phyloP scores from a whole-genome alignment of 2,113 vertebrate genomes.

The Nothocercus nigrocapillus region DNA sequence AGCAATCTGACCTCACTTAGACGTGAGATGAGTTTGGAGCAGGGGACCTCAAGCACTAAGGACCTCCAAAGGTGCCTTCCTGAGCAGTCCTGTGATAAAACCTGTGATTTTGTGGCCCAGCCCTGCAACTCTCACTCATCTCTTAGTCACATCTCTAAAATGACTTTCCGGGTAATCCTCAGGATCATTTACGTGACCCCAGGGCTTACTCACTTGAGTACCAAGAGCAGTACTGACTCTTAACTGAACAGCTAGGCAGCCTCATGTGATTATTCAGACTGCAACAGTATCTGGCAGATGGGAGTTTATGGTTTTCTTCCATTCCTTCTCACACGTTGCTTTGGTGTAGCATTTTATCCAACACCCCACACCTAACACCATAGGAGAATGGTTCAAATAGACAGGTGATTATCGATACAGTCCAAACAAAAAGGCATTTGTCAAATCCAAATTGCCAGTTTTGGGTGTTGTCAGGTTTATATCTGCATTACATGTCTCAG shows the following conservation, averaged over 20 bases:
- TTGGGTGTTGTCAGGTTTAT: not conserved
- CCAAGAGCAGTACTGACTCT: not conserved
- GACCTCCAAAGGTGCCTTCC: not conserved
- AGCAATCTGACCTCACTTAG: not conserved
- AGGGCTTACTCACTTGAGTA: constrained; percentile 1
- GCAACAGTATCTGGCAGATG: not conserved
- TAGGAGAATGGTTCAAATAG: not conserved
- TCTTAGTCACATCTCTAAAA: constrained; percentile 20
- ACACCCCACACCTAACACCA: not conserved
- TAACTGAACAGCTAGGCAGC: constrained; percentile 7
- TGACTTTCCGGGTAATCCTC: constrained; percentile 40
- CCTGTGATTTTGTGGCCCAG: not conserved
- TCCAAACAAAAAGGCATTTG: not conserved
- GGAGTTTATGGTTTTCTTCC: not conserved
- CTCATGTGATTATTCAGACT: not conserved
- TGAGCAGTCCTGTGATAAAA: not conserved
- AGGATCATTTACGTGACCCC: constrained; percentile 34
- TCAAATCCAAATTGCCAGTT: not conserved
- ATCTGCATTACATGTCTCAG: not conserved
- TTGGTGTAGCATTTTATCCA: not conserved
- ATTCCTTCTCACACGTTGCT: not conserved
- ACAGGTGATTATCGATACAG: not conserved
- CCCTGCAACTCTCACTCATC: not conserved
- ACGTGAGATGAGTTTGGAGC: not conserved
- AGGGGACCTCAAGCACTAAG: fast-evolving